Evolutionary conservation across 2,113 vertebrate genomes (phyloP).

Genomic region (Symphodus melops): DNA sequence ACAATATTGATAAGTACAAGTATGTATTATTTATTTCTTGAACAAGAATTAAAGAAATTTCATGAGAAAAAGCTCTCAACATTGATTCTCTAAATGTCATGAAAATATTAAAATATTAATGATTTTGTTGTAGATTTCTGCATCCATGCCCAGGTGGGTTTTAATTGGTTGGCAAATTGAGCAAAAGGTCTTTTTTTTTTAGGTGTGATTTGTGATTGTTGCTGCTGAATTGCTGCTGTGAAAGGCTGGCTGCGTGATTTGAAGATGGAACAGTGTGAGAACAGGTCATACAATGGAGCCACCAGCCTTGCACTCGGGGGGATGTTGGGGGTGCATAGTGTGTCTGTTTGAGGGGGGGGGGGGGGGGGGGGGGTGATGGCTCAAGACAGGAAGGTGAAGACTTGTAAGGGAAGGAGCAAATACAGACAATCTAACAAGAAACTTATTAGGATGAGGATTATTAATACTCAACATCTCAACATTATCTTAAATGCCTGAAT

Average conservation of each 20-base stretch:
- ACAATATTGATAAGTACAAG: conserved; percentile 29
- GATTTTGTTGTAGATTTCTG: conserved; percentile 67
- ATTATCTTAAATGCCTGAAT: too few relatives aligned
- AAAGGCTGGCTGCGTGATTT: conserved; percentile 90
- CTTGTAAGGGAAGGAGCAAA: conserved; percentile 63
- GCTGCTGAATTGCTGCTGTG: conserved; percentile 93
- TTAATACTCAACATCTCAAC: background rate
- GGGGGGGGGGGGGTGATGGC: conserved; percentile 74
- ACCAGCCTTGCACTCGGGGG: conserved; percentile 85
- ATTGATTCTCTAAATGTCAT: conserved; percentile 32
- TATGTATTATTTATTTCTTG: conserved; percentile 5
- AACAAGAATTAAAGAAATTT: background rate
- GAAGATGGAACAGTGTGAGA: conserved; percentile 90
- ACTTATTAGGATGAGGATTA: conserved; percentile 22
- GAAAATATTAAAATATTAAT: conserved; percentile 53
- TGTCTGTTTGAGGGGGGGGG: conserved; percentile 61
- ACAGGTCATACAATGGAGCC: conserved; percentile 90
- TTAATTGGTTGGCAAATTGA: conserved; percentile 96
- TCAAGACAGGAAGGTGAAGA: conserved; percentile 82
- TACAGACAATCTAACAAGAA: conserved; percentile 41
- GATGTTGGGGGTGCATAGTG: conserved; percentile 65
- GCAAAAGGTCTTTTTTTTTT: conserved; percentile 91
- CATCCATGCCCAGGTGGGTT: conserved; percentile 91
- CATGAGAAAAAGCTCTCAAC: conserved; percentile 19
- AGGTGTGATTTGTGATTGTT: conserved; percentile 95